Conservation (phyloP, 2,113 vertebrate species). For the Alexandromys fortis region DNA sequence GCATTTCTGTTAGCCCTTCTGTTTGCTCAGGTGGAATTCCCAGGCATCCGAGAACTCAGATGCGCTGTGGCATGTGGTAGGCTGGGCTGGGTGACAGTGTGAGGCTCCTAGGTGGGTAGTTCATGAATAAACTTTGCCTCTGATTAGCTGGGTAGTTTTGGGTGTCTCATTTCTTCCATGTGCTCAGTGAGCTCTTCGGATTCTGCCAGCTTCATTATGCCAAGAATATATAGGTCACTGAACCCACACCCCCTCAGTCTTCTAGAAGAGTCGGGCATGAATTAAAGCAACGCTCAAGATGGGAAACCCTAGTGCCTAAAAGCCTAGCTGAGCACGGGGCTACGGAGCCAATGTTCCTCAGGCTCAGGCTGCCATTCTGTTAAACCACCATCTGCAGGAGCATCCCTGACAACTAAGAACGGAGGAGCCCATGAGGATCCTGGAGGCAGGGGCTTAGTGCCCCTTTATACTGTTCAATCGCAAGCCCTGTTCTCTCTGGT, state of each 20-base stretch:
- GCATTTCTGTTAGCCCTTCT: neutral
- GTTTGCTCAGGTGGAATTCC: neutral
- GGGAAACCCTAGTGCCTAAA: neutral
- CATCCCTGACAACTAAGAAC: neutral
- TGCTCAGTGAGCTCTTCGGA: neutral
- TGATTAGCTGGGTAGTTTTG: neutral
- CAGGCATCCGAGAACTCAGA: neutral
- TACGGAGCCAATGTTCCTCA: neutral
- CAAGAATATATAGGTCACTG: neutral
- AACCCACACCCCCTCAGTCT: neutral
- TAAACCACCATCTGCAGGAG: neutral
- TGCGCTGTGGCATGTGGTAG: neutral
- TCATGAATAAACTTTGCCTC: neutral
- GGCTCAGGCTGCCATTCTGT: neutral
- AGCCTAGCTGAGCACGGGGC: neutral
- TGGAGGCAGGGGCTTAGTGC: neutral
- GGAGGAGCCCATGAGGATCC: neutral
- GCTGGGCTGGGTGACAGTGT: neutral
- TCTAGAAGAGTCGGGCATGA: neutral
- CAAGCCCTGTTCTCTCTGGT: neutral
- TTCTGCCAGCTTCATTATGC: neutral
- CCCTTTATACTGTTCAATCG: neutral
- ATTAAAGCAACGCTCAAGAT: neutral
- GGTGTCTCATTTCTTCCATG: neutral
- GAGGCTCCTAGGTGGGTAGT: neutral